Percentiles rank a stretch among this genome's conserved stretches.
phyloP scores from a whole-genome alignment of 2,113 vertebrate species.

The Silurus meridionalis region DNA sequence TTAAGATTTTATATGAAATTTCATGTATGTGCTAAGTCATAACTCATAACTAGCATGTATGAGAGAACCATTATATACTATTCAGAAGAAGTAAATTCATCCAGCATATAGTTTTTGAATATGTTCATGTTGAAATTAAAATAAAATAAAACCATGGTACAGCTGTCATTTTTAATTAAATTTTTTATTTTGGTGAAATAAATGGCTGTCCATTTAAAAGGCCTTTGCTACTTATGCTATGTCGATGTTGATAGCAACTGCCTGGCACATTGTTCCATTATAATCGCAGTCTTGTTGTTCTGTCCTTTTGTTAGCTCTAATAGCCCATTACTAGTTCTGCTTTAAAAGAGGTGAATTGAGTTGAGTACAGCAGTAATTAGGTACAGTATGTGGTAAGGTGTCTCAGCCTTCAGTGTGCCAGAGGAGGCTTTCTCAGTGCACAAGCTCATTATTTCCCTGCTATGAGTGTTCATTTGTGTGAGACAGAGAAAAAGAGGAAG shows the following conservation, averaged over 20 bases:
- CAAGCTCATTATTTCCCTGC: conserved; percentile 33
- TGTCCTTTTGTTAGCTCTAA: conserved; percentile 28
- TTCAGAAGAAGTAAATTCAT: not conserved
- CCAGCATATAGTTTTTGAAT: not conserved
- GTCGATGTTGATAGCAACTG: conserved; percentile 38
- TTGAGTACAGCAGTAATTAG: conserved; percentile 32
- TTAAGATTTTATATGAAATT: not conserved
- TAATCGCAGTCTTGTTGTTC: conserved; percentile 48
- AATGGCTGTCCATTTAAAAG: not conserved
- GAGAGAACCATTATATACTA: not conserved
- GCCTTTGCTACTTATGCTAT: conserved; percentile 6
- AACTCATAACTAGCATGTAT: not conserved
- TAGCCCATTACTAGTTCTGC: conserved; percentile 24
- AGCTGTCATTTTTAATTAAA: not conserved
- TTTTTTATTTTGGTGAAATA: not conserved
- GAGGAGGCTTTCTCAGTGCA: conserved; percentile 20
- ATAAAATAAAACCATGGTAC: not conserved
- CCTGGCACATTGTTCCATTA: conserved; percentile 40
- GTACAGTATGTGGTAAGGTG: conserved; percentile 8
- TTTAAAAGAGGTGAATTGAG: conserved; percentile 16
- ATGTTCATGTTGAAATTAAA: not conserved
- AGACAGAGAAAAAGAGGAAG: not conserved
- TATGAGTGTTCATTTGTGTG: conserved; percentile 30
- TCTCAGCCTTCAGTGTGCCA: conserved; percentile 4
- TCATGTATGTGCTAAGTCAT: not conserved